Evolutionary conservation across 2,113 vertebrate species (phyloP), one percentile per base, ranked within the genome.

Genomic region (Notothenia coriiceps): DNA sequence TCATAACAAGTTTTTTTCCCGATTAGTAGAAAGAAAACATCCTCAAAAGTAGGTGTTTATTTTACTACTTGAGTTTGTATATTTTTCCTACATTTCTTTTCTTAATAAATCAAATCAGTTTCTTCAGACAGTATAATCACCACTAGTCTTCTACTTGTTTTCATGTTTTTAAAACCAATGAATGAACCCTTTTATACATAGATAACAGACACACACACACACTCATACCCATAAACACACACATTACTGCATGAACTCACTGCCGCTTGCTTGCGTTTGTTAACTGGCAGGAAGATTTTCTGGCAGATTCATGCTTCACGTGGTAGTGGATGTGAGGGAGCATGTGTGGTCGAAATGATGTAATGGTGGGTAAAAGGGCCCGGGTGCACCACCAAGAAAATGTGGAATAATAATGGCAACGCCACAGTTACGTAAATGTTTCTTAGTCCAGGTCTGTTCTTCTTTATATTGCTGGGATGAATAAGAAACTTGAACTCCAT

Each of bases 291-390:
- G 15, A 56, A 40, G 75, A 78, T 74, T 86, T 40, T 83, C n/a
- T 33, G 67, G 51, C 67, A 47, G 75, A 79, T 83, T 83, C 75
- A 0, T 64, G 55, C 70, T 82, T 74, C 43, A 75, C 63, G 22
- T 66, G 62, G 65, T 77, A 81, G 70, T 64, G 20, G 44, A 71
- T 51, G 62, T 2, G n/a, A 72, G 69, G 33, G 68, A 54, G 60
- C 33, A 25, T 6, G 52, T 88, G 68, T 70, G 73, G 73, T 83
- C 70, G 0, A 40, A 70, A 35, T 84, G 60, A 86, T 76, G 83
- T 86, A 59, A 86, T 80, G 1, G 14, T 55, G 77, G 82, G 54
- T 72, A 78, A 86, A 84, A 46, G 52, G 68, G 76, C 64, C 77
- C 49, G 65, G 47, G 61, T 35, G 35, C 65, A 75, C 55, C 44